Percentiles rank a stretch among this genome's conserved stretches.
Evolutionary conservation across 2,113 vertebrate species (phyloP).

Genomic region (Puntigrus tetrazona): DNA sequence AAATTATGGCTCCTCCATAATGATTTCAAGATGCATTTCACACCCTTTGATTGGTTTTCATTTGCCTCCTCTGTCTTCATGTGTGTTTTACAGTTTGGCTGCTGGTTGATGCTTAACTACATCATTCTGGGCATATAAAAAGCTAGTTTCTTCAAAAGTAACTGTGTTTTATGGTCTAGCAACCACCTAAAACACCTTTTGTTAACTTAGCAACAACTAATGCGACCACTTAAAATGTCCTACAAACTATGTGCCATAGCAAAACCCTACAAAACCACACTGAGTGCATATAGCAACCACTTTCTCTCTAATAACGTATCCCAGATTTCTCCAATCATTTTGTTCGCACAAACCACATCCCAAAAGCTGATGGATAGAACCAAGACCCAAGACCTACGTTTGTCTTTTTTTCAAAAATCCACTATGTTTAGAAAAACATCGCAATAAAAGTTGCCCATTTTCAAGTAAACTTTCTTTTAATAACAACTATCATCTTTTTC

Average conservation of each 20-base stretch:
- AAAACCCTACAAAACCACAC: not conserved
- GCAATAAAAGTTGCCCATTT: too few relatives aligned
- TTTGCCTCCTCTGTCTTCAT: constrained; percentile 11
- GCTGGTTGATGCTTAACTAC: not conserved
- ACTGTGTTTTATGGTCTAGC: not conserved
- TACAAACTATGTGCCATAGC: not conserved
- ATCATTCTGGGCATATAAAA: not conserved
- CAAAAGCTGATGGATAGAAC: too few relatives aligned
- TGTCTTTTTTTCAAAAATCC: too few relatives aligned
- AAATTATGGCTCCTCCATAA: not conserved
- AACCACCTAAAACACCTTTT: not conserved
- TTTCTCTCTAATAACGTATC: not conserved
- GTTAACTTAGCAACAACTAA: not conserved
- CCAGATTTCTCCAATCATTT: not conserved
- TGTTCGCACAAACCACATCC: not conserved
- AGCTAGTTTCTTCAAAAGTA: not conserved
- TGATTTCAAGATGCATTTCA: not conserved
- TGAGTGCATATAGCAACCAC: not conserved
- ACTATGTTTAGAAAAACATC: too few relatives aligned
- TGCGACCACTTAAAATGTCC: not conserved
- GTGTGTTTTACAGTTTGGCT: not conserved
- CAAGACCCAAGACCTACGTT: too few relatives aligned
- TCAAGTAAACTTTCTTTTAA: too few relatives aligned
- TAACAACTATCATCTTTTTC: too few relatives aligned
- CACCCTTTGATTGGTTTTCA: not conserved